A percentile compares a stretch with the other conserved stretches of the same genome.
These are phyloP conservation scores for Vesta saturnalis DNA, from an alignment of 2,888 invertebrate species.

Conservation along the genomic window DNA sequence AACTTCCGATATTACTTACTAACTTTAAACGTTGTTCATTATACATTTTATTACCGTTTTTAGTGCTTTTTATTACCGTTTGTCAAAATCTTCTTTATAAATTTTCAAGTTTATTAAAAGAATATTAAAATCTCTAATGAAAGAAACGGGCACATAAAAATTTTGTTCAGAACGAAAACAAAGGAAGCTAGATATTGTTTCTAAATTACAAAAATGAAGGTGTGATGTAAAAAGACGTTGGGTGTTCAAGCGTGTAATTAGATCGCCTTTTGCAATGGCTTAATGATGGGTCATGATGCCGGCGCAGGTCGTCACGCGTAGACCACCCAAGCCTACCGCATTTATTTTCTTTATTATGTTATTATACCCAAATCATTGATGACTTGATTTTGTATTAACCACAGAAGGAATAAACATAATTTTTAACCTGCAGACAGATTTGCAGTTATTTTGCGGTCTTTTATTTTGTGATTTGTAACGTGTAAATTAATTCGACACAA, in stretches of 20 bases:
- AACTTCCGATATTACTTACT: neutral
- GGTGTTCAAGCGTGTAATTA: slow-evolving; percentile 61
- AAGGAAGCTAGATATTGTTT: slow-evolving; percentile 20
- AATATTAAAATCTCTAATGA: neutral
- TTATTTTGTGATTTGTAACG: slow-evolving; percentile 2
- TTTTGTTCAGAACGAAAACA: neutral
- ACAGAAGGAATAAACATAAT: slow-evolving; percentile 35
- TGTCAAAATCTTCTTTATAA: neutral
- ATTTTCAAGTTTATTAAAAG: neutral
- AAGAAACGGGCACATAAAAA: neutral
- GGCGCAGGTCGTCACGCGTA: slow-evolving; percentile 59
- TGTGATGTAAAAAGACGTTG: slow-evolving; percentile 60
- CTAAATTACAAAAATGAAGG: slow-evolving; percentile 47
- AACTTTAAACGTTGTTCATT: neutral
- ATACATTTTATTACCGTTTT: neutral
- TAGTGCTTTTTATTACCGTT: neutral
- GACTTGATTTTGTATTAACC: slow-evolving; percentile 54
- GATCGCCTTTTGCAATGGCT: slow-evolving; percentile 64
- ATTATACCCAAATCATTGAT: slow-evolving; percentile 59
- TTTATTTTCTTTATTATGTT: slow-evolving; percentile 55
- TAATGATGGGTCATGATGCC: slow-evolving; percentile 63
- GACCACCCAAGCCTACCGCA: slow-evolving; percentile 58
- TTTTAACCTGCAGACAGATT: slow-evolving; percentile 49
- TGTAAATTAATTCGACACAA: neutral
- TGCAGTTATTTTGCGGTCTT: slow-evolving; percentile 43